Evolutionary conservation across 2,113 vertebrate species (phyloP).

Genomic region (Cathartes aura): DNA sequence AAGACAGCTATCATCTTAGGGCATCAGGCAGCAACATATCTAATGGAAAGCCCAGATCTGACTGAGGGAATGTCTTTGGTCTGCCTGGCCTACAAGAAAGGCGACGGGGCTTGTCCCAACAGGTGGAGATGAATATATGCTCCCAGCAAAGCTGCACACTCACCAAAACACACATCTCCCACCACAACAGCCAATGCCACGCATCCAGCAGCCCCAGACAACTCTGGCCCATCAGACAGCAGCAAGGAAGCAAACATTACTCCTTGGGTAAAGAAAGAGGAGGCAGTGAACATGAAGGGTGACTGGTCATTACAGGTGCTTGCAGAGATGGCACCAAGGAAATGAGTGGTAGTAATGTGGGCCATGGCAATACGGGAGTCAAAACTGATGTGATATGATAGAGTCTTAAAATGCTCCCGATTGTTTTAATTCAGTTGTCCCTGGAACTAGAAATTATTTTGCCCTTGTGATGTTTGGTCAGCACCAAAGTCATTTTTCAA

Average conservation of each 20-base stretch:
- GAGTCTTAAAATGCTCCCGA: not conserved
- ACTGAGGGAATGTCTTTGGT: not conserved
- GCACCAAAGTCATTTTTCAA: not conserved
- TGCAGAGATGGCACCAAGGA: not conserved
- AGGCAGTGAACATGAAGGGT: not conserved
- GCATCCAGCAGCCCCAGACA: not conserved
- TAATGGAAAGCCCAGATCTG: not conserved
- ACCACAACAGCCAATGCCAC: not conserved
- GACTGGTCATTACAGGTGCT: not conserved
- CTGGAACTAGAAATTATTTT: not conserved
- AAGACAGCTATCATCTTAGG: not conserved
- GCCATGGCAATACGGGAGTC: not conserved
- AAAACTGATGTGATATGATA: not conserved
- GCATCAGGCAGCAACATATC: not conserved
- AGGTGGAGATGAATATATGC: not conserved
- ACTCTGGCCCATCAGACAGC: not conserved
- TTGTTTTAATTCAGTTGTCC: not conserved
- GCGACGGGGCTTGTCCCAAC: not conserved
- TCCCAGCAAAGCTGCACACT: not conserved
- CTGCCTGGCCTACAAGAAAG: not conserved
- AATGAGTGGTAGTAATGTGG: accelerated
- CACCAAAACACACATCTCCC: not conserved
- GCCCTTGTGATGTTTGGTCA: not conserved
- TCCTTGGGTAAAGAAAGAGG: not conserved
- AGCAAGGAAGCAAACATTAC: not conserved